These are phyloP conservation scores for Gadopsis marmoratus DNA, from an alignment of 2,797 vertebrate species.

Conservation along the genomic window DNA sequence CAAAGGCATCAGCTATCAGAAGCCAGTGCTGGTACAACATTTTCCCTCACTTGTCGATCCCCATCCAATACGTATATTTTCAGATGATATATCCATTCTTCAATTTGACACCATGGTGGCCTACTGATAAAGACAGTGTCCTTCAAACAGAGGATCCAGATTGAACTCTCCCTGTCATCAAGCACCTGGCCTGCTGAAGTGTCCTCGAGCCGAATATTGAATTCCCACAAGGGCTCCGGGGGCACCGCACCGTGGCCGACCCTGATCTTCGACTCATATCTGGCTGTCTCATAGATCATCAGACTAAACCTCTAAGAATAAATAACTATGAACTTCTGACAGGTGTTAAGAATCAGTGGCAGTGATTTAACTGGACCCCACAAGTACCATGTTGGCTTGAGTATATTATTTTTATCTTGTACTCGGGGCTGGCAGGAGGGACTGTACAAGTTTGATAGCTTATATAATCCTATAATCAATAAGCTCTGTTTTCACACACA, in stretches of 20 bases:
- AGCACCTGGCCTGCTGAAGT: constrained; percentile 13
- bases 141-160: constrained; percentile 35
- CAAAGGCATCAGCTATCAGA: background rate
- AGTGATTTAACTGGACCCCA: constrained; percentile 15
- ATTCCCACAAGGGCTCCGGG: constrained; percentile 3
- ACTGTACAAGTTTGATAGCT: constrained; percentile 41
- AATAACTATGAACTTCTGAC: constrained; percentile 28
- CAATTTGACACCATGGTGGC: constrained; percentile 5
- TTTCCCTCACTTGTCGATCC: background rate
- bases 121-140: background rate
- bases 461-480: constrained; percentile 66
- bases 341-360: constrained; percentile 27
- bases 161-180: constrained; percentile 27
- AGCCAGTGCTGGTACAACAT: background rate
- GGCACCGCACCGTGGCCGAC: background rate
- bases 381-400: background rate
- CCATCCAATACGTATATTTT: background rate
- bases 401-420: constrained; percentile 26
- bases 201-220: constrained; percentile 40
- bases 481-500: constrained; percentile 33
- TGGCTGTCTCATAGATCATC: constrained; percentile 26
- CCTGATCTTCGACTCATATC: constrained; percentile 17
- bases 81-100: constrained; percentile 5
- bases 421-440: constrained; percentile 10
- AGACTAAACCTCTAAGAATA: constrained; percentile 33